phyloP scores from a whole-genome alignment of 1,140 invertebrate genomes.

The Eriocheir sinensis region DNA sequence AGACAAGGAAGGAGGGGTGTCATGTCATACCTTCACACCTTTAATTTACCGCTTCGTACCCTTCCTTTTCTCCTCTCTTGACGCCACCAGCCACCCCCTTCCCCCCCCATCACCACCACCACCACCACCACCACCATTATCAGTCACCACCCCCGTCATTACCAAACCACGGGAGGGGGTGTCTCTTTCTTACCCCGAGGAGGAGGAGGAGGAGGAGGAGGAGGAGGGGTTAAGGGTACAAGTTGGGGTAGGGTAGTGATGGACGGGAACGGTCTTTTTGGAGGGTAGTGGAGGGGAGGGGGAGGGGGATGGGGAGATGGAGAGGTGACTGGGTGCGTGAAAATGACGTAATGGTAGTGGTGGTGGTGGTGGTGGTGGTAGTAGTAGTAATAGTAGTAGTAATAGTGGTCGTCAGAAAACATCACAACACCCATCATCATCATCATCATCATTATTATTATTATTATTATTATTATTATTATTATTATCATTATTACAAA shows the following conservation, averaged over 20 bases:
- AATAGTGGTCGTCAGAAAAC: neutral
- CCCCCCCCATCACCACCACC: neutral
- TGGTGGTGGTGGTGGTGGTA: neutral
- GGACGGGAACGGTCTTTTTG: too few species aligned
- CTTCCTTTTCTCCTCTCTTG: neutral
- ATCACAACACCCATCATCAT: constrained; percentile 20
- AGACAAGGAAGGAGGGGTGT: too few species aligned
- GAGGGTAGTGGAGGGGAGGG: neutral
- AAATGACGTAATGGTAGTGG: neutral
- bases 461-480: too few species aligned
- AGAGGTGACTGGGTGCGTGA: neutral
- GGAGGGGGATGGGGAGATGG: neutral
- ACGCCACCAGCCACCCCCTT: neutral
- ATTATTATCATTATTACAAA: too few species aligned
- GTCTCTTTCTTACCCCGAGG: neutral
- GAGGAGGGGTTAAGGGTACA: neutral
- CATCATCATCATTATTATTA: too few species aligned
- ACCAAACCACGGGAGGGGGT: neutral
- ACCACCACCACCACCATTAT: neutral
- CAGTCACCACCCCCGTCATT: neutral
- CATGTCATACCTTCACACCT: constrained; percentile 13
- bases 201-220: neutral
- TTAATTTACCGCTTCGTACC: constrained; percentile 6
- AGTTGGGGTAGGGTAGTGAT: too few species aligned
- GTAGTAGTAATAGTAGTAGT: neutral